These are phyloP conservation scores for Dryobota labecula DNA, from an alignment of 2,888 invertebrate genomes.

Conservation along the genomic window DNA sequence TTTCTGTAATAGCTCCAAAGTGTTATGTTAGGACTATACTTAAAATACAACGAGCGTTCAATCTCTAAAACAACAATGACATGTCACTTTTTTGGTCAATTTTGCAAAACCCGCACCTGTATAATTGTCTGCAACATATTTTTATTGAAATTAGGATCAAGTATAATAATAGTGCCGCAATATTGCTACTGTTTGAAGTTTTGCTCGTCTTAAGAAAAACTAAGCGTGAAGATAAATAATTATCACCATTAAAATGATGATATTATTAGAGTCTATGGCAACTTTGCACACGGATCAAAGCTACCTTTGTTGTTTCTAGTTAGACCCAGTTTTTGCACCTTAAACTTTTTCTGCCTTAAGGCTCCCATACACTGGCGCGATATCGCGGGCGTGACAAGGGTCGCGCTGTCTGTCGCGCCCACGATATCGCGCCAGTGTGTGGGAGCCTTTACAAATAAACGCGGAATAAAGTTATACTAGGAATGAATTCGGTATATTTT, in stretches of 20 bases:
- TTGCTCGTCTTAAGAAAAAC: slow-evolving; percentile 21
- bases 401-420: no score
- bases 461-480: no score
- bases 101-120: slow-evolving; percentile 62
- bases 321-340: not conserved
- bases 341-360: not conserved
- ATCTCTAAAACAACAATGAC: slow-evolving; percentile 64
- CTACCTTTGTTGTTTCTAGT: not conserved
- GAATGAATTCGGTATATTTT: no score
- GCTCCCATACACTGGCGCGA: no score
- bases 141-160: slow-evolving; percentile 41
- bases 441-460: no score
- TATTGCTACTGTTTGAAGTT: slow-evolving; percentile 38
- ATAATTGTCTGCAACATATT: slow-evolving; percentile 40
- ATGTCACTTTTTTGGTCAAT: slow-evolving; percentile 42
- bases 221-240: slow-evolving; percentile 15
- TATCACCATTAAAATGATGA: not conserved
- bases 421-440: no score
- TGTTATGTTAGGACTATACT: slow-evolving; percentile 77
- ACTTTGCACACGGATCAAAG: not conserved
- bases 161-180: slow-evolving; percentile 33
- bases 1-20: slow-evolving; percentile 59
- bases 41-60: slow-evolving; percentile 57
- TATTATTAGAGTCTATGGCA: slow-evolving; percentile 1
- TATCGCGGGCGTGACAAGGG: no score